Percentiles rank a stretch among this genome's conserved stretches.
Evolutionary conservation across 1,140 invertebrate genomes (phyloP).

Genomic region (Aphelenchoides fujianensis): DNA sequence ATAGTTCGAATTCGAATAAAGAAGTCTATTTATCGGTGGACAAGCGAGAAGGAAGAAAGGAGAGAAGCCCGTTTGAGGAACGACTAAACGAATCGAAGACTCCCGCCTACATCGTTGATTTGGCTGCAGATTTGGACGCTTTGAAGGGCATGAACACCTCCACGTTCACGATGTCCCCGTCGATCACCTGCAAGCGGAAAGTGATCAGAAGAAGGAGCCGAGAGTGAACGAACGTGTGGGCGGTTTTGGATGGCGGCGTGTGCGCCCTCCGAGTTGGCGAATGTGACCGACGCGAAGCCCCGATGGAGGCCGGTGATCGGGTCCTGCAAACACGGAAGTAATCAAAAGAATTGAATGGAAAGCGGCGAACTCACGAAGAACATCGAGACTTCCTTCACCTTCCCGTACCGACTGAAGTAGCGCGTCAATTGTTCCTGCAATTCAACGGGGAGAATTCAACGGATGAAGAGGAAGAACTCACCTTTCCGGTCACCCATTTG

Average conservation of each 20-base stretch:
- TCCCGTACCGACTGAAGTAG: slow-evolving; percentile 55
- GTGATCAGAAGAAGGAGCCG: too few relatives aligned
- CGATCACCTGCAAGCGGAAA: too few relatives aligned
- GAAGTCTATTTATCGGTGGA: slow-evolving; percentile 28
- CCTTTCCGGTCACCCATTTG: slow-evolving; percentile 53
- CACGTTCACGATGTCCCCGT: slow-evolving; percentile 51
- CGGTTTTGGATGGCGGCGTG: slow-evolving; percentile 44
- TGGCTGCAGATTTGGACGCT: slow-evolving; percentile 10
- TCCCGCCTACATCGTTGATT: slow-evolving; percentile 14
- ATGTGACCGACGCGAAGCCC: slow-evolving; percentile 57
- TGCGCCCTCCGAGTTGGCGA: slow-evolving; percentile 44
- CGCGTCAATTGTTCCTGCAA: slow-evolving; percentile 51
- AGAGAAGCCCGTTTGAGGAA: slow-evolving; percentile 2
- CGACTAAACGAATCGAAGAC: too few relatives aligned
- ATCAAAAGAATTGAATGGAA: neutral
- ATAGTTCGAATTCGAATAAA: slow-evolving; percentile 21
- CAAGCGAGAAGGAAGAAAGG: too few relatives aligned
- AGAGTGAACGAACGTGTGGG: too few relatives aligned
- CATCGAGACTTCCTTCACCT: slow-evolving; percentile 47
- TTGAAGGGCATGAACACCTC: slow-evolving; percentile 48
- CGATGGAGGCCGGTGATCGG: slow-evolving; percentile 55
- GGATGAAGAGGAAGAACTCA: too few relatives aligned
- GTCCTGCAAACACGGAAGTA: slow-evolving; percentile 50
- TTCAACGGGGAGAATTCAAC: too few relatives aligned
- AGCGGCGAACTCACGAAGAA: slow-evolving; percentile 54